phyloP scores from a whole-genome alignment of 1,140 invertebrate genomes.

The Lutraria rhynchaena region DNA sequence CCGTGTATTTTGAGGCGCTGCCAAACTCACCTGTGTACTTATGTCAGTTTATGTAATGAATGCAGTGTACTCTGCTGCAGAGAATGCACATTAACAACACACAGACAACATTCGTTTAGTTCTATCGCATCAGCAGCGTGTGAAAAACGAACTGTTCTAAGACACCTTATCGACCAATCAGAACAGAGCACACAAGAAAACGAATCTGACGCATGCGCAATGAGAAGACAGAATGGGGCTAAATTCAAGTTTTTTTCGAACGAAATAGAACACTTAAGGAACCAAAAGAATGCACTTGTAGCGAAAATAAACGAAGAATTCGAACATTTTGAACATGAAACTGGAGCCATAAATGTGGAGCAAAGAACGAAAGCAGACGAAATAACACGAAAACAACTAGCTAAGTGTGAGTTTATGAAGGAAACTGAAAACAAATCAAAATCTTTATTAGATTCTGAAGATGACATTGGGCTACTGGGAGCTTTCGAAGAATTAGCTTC shows the following conservation, averaged over 20 bases:
- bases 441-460: background rate
- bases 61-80: background rate
- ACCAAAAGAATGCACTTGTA: background rate
- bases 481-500: background rate
- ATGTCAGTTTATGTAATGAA: background rate
- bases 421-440: background rate
- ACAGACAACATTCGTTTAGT: background rate
- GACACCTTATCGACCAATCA: background rate
- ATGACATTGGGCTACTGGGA: background rate
- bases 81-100: background rate
- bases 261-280: background rate
- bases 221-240: constrained; percentile 1
- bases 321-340: background rate
- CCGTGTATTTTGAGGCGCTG: background rate
- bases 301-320: background rate
- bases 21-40: background rate
- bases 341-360: background rate
- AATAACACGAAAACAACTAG: background rate
- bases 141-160: background rate
- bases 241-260: constrained; percentile 11
- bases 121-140: background rate
- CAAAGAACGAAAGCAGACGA: background rate
- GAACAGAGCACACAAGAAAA: background rate
- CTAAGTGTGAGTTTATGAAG: background rate
- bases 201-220: background rate